Evolutionary conservation across 1,140 invertebrate genomes (phyloP), one percentile per base, ranked within the genome.

Genomic region (Solenopsis fugax): DNA sequence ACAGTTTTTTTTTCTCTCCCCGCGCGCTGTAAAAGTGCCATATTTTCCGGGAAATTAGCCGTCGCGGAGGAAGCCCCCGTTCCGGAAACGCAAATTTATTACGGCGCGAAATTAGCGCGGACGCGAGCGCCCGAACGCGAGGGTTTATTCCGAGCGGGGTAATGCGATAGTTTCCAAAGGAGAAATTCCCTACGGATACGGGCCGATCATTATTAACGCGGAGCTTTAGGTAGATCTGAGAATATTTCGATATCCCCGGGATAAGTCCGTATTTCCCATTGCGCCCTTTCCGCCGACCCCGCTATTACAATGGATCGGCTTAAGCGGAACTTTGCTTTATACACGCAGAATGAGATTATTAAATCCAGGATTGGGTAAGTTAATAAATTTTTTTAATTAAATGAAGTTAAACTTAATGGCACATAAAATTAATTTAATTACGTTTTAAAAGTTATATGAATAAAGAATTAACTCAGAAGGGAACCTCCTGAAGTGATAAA

Each of bases 61-160:
- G 34, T 78, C 7, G 4, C 45, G 12, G 21, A 56, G 10, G 13
- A 81, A 72, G 10, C n/a, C n/a, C 18, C n/a, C 64, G 37, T 54
- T 56, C 41, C 13, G 80, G 41, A 73, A 73, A 82, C 13, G 45
- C n/a, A 48, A 84, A 84, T 84, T 84, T 84, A 84, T 84, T 60
- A 75, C 29, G 56, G 21, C 34, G 21, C 69, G 29, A 84, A 84
- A 75, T 75, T 84, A 84, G 69, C 54, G 6, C 37, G 37, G 4
- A 54, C 54, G 12, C 37, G 37, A 1, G 10, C 13, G 41, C 41
- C 41, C 24, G 41, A 10, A 21, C 41, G 5, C 77, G n/a, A 1
- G 41, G 48, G 62, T 37, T 73, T 73, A n/a, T 72, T 82, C 41
- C 54, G 67, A 10, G 24, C 24, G 48, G 29, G 18, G 18, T 81